These are phyloP conservation scores for Dinoponera quadriceps DNA, from an alignment of 1,140 invertebrate species.

Conservation along the genomic window DNA sequence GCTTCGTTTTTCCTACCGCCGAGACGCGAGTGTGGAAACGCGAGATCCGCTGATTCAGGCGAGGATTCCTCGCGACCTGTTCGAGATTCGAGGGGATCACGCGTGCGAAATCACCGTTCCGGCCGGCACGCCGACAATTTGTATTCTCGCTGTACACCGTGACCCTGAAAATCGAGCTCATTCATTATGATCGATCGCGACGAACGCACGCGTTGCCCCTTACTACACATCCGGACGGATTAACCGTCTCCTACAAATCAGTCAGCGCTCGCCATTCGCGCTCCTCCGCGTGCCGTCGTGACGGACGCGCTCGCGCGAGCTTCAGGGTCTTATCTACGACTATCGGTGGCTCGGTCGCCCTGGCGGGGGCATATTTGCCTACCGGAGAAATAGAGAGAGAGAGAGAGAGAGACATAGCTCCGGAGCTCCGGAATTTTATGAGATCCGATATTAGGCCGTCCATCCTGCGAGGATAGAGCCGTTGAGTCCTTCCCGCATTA, in stretches of 20 bases:
- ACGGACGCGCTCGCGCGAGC: not conserved
- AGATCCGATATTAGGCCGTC: constrained; percentile 46
- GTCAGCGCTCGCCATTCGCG: constrained; percentile 21
- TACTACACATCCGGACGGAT: not conserved
- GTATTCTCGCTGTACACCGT: not conserved
- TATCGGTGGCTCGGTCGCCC: constrained; percentile 25
- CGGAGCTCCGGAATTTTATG: constrained; percentile 44
- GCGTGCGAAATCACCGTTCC: not conserved
- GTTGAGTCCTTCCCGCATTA: constrained; percentile 41
- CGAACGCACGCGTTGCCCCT: constrained; percentile 21
- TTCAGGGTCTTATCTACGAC: constrained; percentile 50
- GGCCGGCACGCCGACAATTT: not conserved
- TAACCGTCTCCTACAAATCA: constrained; percentile 54
- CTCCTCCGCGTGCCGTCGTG: constrained; percentile 20
- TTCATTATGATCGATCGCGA: constrained; percentile 34
- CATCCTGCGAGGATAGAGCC: constrained; percentile 31
- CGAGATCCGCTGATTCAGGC: too few relatives aligned
- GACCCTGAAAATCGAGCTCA: constrained; percentile 34
- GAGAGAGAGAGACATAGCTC: not conserved
- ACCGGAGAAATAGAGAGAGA: constrained; percentile 1
- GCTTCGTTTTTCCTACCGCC: too few relatives aligned
- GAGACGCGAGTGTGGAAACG: too few relatives aligned
- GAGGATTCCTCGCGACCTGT: too few relatives aligned
- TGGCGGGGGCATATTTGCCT: constrained; percentile 34
- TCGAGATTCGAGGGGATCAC: not conserved